Evolutionary conservation across 2,113 vertebrate genomes (phyloP).

Genomic region (Bungarus multicinctus): DNA sequence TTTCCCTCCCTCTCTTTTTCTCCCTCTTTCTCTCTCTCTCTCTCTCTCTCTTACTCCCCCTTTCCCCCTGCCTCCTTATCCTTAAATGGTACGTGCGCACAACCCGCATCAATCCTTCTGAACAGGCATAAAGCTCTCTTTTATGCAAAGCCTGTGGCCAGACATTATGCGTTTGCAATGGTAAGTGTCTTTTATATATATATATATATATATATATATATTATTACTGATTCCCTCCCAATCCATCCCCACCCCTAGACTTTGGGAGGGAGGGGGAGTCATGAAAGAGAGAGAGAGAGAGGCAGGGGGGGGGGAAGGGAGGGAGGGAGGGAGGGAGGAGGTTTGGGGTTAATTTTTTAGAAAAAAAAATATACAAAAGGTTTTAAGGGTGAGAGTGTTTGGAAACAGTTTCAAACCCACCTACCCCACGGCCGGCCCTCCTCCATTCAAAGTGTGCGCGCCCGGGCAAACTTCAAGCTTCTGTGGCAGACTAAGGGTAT

Average conservation of each 20-base stretch:
- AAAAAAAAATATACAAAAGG: neutral
- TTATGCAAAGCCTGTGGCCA: slow-evolving; percentile 54
- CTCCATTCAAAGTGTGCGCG: neutral
- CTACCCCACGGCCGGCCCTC: neutral
- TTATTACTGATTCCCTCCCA: slow-evolving; percentile 10
- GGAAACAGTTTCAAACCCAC: neutral
- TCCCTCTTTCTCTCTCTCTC: neutral
- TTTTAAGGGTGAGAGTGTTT: neutral
- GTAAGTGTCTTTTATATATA: slow-evolving; percentile 62
- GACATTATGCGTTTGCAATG: slow-evolving; percentile 66
- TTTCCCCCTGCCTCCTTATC: neutral
- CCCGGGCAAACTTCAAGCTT: neutral
- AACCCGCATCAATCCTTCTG: slow-evolving; percentile 50
- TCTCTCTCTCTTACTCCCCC: too few species aligned
- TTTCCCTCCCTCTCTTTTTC: too few species aligned
- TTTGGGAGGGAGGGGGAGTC: neutral
- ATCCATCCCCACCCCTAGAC: neutral
- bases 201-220: neutral
- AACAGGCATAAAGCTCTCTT: slow-evolving; percentile 52
- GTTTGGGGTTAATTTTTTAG: too few species aligned
- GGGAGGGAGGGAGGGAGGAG: too few species aligned
- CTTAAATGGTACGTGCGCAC: slow-evolving; percentile 39
- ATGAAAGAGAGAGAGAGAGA: neutral
- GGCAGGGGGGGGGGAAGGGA: neutral
- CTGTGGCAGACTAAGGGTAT: neutral